Percentiles rank a stretch among this genome's conserved stretches.
phyloP scores from a whole-genome alignment of 2,113 vertebrate genomes.

The Indicator maculatus region DNA sequence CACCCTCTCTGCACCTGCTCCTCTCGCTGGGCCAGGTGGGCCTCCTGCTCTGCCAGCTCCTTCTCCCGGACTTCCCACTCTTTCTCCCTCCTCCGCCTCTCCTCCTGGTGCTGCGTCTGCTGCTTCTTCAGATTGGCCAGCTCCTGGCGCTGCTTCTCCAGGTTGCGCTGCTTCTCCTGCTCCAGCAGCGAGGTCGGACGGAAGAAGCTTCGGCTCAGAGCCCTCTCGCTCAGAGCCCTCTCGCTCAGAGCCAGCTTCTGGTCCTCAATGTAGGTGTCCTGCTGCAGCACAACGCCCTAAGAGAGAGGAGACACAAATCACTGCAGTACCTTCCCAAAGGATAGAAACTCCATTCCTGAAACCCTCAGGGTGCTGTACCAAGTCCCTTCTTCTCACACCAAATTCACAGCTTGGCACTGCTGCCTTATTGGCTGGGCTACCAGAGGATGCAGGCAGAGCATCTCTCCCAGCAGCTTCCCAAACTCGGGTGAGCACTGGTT shows the following conservation, averaged over 20 bases:
- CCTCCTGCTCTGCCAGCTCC: constrained; percentile 82
- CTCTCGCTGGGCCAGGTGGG: constrained; percentile 74
- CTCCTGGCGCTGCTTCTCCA: constrained; percentile 96
- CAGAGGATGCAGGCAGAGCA: not conserved
- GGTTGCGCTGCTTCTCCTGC: constrained; percentile 96
- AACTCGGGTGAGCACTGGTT: not conserved
- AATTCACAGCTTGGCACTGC: not conserved
- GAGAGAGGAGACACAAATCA: not conserved
- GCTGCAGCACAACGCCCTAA: constrained; percentile 92
- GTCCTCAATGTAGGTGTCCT: constrained; percentile 95
- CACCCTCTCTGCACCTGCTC: constrained; percentile 75
- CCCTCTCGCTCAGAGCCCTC: constrained; percentile 78
- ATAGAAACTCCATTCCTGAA: not conserved
- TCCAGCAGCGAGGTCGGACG: constrained; percentile 89
- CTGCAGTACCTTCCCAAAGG: fast-evolving
- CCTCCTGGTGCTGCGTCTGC: constrained; percentile 88
- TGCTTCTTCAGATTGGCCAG: constrained; percentile 89
- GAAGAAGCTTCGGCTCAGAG: constrained; percentile 71
- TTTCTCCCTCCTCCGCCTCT: constrained; percentile 81
- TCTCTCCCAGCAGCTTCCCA: not conserved
- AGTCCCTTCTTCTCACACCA: not conserved
- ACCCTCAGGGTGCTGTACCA: not conserved
- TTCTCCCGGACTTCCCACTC: constrained; percentile 87
- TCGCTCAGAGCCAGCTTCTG: constrained; percentile 89
- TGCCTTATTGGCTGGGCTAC: not conserved